Evolutionary conservation across 2,797 vertebrate genomes (phyloP).

Genomic region (Onychomys arenicola): DNA sequence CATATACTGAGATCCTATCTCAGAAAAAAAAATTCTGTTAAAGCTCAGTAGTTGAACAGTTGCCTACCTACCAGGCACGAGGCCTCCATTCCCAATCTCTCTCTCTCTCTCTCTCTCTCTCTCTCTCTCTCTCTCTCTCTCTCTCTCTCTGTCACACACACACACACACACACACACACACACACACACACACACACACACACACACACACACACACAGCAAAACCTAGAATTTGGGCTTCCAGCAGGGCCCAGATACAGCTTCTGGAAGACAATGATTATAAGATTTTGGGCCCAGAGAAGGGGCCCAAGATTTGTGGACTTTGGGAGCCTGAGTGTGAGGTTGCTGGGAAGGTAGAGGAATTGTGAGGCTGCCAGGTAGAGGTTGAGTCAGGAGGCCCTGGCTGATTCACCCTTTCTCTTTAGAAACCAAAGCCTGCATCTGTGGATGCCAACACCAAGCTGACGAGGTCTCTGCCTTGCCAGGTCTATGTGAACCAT

Average conservation of each 20-base stretch:
- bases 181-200: not conserved
- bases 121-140: too few species aligned
- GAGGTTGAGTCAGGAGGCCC: accelerated
- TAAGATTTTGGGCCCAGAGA: not conserved
- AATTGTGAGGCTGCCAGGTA: not conserved
- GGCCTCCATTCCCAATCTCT: not conserved
- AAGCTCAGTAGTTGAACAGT: not conserved
- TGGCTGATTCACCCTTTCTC: not conserved
- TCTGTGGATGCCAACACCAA: slow-evolving; percentile 94
- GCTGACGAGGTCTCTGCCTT: slow-evolving; percentile 94
- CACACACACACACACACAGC: not conserved
- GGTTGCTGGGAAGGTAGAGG: not conserved
- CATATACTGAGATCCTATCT: not conserved
- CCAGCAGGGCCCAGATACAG: accelerated
- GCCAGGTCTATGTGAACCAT: slow-evolving; percentile 96
- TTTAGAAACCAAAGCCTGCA: slow-evolving; percentile 95
- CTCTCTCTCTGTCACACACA: too few species aligned
- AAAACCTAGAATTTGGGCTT: not conserved
- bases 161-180: too few species aligned
- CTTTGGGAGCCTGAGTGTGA: not conserved
- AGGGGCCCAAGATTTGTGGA: not conserved
- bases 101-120: not conserved
- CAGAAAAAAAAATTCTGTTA: not conserved
- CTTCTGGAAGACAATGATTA: not conserved
- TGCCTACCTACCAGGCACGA: not conserved